A percentile compares a stretch with the other conserved stretches of the same genome.
These are phyloP conservation scores for Centruroides vittatus DNA, from an alignment of 1,140 invertebrate genomes.

Conservation along the genomic window DNA sequence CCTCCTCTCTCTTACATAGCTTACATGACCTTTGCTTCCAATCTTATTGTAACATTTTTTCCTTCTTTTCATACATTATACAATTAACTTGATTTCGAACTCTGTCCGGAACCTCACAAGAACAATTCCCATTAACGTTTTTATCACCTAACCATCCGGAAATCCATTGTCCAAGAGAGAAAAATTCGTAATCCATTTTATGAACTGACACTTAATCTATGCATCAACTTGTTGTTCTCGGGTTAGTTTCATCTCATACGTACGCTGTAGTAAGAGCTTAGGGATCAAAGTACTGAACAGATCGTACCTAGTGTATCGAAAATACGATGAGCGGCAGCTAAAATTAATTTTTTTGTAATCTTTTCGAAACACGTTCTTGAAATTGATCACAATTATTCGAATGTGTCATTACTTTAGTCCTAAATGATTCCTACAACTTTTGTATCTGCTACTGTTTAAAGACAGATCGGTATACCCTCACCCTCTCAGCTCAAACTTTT, in stretches of 20 bases:
- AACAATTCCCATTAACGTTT: not conserved
- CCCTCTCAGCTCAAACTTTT: not conserved
- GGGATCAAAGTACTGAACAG: not conserved
- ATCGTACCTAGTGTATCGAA: constrained; percentile 9
- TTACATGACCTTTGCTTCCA: too few species aligned
- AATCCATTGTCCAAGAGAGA: not conserved
- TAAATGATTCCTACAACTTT: constrained; percentile 2
- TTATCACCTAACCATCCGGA: not conserved
- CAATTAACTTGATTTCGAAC: too few species aligned
- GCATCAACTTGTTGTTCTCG: not conserved
- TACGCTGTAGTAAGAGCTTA: not conserved
- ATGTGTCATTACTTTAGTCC: constrained; percentile 1
- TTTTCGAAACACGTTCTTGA: constrained; percentile 1
- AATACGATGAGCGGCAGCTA: constrained; percentile 1
- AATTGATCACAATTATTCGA: not conserved
- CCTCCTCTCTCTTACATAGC: too few species aligned
- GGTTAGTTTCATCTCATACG: not conserved
- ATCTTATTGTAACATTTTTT: too few species aligned
- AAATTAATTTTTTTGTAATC: constrained; percentile 3
- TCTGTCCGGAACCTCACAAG: too few species aligned
- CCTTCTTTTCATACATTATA: too few species aligned
- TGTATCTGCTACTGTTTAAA: not conserved
- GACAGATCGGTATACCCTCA: not conserved
- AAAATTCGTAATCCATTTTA: constrained; percentile 2
- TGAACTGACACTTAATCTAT: constrained; percentile 2